Base-by-base conservation (phyloP, 2,113 vertebrate genomes). In the Eidolon helvum region DNA sequence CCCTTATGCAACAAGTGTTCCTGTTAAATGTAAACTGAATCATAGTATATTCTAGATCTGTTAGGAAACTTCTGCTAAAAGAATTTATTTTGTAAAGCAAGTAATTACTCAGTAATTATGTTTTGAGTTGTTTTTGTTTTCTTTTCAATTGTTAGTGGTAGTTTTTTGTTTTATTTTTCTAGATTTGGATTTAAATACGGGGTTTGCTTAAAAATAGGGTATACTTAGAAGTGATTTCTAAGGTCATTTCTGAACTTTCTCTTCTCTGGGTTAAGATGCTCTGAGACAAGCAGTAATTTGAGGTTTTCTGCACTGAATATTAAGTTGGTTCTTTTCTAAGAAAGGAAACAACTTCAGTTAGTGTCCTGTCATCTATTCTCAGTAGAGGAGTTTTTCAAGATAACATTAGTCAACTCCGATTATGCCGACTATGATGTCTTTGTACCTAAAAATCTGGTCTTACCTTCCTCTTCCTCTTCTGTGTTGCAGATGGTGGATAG, bases 401-500 rank as follows among this genome's bases (percentile, higher is more conserved):
- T 43, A 33, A 85, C 55, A 5, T 11, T 19, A 79, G 19, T 74
- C 5, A 21, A 33, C 26, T 61, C 35, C 74, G 50, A 5, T 71
- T 5, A 3, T 4, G 21, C 83, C n/a, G 10, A 9, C 48, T 80
- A 1, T n/a, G 12, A 18, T 84, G 43, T 66, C 79, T 92, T 38
- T 68, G 24, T 84, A 22, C n/a, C 59, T 95, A 7, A 75, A 75
- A 63, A 22, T 43, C 35, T 33, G 63, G 10, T n/a, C 69, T 75
- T 28, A 19, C 82, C 80, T 30, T 15, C 1, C 9, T 30, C 24
- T 35, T 1, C 5, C 61, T 50, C 43, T 28, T 82, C 83, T 16
- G 75, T 97, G 53, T 98, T 98, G 66, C 97, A 99, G 99, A 98
- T 98, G 63, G 98, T 99, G 38, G 99, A 99, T 88, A 99, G 99